Conservation (phyloP, 1,140 invertebrate genomes). For the Uloborus diversus region DNA sequence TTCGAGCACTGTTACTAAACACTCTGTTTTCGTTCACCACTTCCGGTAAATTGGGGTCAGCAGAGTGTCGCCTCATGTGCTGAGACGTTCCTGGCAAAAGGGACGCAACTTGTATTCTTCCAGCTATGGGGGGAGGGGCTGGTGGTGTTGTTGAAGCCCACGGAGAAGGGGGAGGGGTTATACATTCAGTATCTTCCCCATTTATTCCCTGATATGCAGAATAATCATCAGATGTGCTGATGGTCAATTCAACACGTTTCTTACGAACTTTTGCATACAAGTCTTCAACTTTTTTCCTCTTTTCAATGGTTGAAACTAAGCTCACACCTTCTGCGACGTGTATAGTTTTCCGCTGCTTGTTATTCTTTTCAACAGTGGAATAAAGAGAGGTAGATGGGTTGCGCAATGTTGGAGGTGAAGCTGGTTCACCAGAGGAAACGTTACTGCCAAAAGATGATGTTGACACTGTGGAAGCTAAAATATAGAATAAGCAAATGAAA, state of each 20-base stretch:
- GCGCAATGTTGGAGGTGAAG: constrained; percentile 23
- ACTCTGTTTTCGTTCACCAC: constrained; percentile 23
- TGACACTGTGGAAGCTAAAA: constrained; percentile 42
- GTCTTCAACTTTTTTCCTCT: constrained; percentile 74
- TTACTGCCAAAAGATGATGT: constrained; percentile 42
- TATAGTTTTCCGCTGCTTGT: constrained; percentile 55
- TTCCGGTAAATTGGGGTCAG: constrained; percentile 32
- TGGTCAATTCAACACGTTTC: constrained; percentile 49
- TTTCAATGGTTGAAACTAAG: constrained; percentile 27
- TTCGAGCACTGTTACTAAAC: constrained; percentile 5
- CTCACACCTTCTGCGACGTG: constrained; percentile 53
- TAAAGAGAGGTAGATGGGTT: constrained; percentile 44
- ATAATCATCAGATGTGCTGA: constrained; percentile 23
- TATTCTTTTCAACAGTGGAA: constrained; percentile 45
- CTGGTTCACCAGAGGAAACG: constrained; percentile 13
- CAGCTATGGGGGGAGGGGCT: constrained; percentile 35
- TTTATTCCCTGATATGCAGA: constrained; percentile 12
- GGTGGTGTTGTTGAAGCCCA: constrained; percentile 46
- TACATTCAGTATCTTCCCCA: constrained; percentile 14
- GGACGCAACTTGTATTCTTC: constrained; percentile 37
- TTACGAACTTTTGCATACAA: constrained; percentile 83
- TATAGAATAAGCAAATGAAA: no score
- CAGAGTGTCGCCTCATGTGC: constrained; percentile 30
- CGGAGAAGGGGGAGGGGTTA: constrained; percentile 35
- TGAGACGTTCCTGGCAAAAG: constrained; percentile 16